Conservation (phyloP, 2,113 vertebrate species). For the Austrofundulus limnaeus region DNA sequence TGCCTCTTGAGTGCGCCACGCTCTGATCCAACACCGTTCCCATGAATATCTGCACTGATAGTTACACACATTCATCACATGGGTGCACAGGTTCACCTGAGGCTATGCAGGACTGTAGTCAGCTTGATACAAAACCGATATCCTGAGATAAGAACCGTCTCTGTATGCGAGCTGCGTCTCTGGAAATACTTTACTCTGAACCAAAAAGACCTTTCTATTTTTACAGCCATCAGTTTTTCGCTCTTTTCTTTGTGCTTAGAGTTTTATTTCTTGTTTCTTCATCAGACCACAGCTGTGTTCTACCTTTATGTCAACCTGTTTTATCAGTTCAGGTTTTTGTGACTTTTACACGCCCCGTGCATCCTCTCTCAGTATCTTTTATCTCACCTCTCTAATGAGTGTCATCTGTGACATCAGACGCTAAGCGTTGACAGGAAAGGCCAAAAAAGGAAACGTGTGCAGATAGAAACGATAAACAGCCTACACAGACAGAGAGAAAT, state of each 20-base stretch:
- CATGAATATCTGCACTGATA: constrained; percentile 31
- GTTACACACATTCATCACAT: constrained; percentile 31
- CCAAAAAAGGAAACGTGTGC: constrained; percentile 66
- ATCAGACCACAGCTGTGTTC: constrained; percentile 30
- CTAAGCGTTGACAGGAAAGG: constrained; percentile 75
- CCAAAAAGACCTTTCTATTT: constrained; percentile 20
- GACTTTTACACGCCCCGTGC: constrained; percentile 3
- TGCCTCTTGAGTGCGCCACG: constrained; percentile 21
- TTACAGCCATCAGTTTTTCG: neutral
- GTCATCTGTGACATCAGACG: constrained; percentile 50
- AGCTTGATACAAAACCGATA: constrained; percentile 18
- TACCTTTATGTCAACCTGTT: constrained; percentile 15
- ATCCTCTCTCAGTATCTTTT: constrained; percentile 35
- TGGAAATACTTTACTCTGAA: constrained; percentile 37
- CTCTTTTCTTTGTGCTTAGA: neutral
- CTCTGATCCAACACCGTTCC: constrained; percentile 43
- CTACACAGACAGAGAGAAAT: constrained; percentile 41
- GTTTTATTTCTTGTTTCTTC: constrained; percentile 23
- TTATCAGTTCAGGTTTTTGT: constrained; percentile 23
- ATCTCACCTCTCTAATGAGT: constrained; percentile 46
- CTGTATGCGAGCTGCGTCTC: constrained; percentile 5
- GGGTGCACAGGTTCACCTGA: constrained; percentile 56
- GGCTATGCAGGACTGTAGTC: constrained; percentile 17
- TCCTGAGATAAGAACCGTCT: constrained; percentile 21
- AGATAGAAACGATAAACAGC: constrained; percentile 45